Percentiles rank a stretch among this genome's conserved stretches.
Evolutionary conservation across 1,140 invertebrate species (phyloP).

Genomic region (Drosophila simulans): DNA sequence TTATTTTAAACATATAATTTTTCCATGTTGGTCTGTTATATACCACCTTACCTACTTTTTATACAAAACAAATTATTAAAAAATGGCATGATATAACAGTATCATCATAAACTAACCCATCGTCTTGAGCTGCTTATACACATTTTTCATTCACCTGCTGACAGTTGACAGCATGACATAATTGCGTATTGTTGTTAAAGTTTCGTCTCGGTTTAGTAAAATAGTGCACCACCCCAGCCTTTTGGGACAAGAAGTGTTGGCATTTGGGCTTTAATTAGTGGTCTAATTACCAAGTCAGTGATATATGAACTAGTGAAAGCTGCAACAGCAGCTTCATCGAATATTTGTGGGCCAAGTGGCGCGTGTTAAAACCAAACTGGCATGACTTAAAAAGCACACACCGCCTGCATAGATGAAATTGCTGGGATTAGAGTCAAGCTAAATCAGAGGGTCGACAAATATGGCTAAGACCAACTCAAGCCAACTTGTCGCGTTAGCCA

Average conservation of each 20-base stretch:
- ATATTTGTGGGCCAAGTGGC: slow-evolving; percentile 29
- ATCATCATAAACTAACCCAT: not conserved
- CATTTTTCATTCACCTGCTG: slow-evolving; percentile 30
- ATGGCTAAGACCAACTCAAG: slow-evolving; percentile 15
- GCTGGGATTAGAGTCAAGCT: slow-evolving; percentile 41
- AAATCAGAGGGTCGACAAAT: slow-evolving; percentile 27
- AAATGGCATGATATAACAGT: no score
- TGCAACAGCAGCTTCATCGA: not conserved
- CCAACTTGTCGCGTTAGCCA: slow-evolving; percentile 19
- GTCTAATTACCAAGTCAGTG: slow-evolving; percentile 55
- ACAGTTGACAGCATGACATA: slow-evolving; percentile 58
- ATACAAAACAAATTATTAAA: no score
- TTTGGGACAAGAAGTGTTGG: slow-evolving; percentile 50
- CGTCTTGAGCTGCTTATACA: not conserved
- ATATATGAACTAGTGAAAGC: slow-evolving; percentile 59
- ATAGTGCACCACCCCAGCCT: slow-evolving; percentile 17
- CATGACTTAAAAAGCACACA: slow-evolving; percentile 16
- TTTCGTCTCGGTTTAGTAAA: slow-evolving; percentile 11
- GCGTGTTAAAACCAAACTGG: slow-evolving; percentile 39
- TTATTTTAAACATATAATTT: no score
- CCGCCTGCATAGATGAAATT: slow-evolving; percentile 46
- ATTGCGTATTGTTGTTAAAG: slow-evolving; percentile 56
- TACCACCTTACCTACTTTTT: no score
- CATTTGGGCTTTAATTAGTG: slow-evolving; percentile 54
- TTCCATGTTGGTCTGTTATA: no score